A percentile compares a stretch with the other conserved stretches of the same genome.
These are phyloP conservation scores for Hydrochoerus hydrochaeris DNA, from an alignment of 2,113 vertebrate genomes.

Conservation along the genomic window DNA sequence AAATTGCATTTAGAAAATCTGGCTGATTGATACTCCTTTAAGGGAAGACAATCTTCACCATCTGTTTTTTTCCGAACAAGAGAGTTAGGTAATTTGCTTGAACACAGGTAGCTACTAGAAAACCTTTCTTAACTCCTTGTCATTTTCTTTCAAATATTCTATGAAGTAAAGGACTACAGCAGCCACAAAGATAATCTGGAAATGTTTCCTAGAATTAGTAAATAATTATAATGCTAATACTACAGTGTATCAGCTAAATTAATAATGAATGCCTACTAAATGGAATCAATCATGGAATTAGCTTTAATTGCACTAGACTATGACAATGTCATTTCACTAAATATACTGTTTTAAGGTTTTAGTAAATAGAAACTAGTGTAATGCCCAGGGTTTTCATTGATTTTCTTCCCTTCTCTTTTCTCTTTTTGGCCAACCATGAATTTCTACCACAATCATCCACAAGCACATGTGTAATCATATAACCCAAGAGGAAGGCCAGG, in stretches of 20 bases:
- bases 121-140: neutral
- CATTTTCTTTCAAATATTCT: neutral
- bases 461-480: neutral
- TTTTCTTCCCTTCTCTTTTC: neutral
- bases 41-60: neutral
- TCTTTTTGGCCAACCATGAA: neutral
- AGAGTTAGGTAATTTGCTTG: neutral
- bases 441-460: neutral
- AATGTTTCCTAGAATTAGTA: neutral
- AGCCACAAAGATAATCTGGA: neutral
- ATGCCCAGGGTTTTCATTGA: neutral
- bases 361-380: neutral
- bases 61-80: neutral
- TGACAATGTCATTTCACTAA: slow-evolving; percentile 11
- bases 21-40: neutral
- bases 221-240: neutral
- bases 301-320: neutral
- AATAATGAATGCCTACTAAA: neutral
- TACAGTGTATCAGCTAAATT: neutral
- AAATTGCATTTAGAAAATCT: neutral
- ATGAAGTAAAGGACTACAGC: neutral
- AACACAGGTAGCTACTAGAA: neutral
- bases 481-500: neutral
- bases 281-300: neutral
- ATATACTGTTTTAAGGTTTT: neutral